phyloP scores from a whole-genome alignment of 2,113 vertebrate genomes.

The Platichthys stellatus region DNA sequence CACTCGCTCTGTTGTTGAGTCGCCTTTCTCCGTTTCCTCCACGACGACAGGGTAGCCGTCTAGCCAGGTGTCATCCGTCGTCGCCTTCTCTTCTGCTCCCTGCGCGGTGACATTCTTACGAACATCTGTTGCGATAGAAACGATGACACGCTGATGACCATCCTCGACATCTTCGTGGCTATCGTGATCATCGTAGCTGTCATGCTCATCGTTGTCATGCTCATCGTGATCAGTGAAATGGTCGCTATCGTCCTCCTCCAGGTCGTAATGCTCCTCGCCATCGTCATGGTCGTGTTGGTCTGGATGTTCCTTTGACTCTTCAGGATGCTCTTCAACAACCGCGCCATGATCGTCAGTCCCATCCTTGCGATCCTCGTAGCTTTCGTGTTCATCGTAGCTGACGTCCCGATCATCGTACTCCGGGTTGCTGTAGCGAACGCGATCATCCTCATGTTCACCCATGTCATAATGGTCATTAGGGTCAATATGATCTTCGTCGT shows the following conservation, averaged over 20 bases:
- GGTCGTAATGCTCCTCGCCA: conserved; percentile 3
- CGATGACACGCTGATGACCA: conserved; percentile 23
- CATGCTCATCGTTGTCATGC: conserved; percentile 16
- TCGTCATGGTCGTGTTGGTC: conserved; percentile 24
- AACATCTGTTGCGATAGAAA: conserved; percentile 65
- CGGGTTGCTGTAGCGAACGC: conserved; percentile 24
- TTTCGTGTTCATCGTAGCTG: conserved; percentile 48
- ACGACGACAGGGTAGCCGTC: conserved; percentile 90
- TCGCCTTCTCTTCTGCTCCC: conserved; percentile 52
- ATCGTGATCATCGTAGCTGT: conserved; percentile 40
- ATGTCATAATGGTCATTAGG: conserved; percentile 74
- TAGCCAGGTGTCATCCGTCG: conserved; percentile 89
- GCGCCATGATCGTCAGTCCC: conserved; percentile 8
- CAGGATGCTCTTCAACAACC: conserved; percentile 10
- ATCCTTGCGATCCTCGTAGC: conserved; percentile 50
- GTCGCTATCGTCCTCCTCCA: conserved; percentile 1
- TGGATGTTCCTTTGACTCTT: conserved; percentile 43
- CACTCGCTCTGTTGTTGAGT: conserved; percentile 73
- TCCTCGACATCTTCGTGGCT: conserved; percentile 49
- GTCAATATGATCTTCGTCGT: conserved; percentile 20
- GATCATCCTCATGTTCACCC: conserved; percentile 69
- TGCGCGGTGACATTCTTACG: conserved; percentile 75
- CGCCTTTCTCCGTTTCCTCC: conserved; percentile 72
- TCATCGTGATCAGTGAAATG: conserved; percentile 8
- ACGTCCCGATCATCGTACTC: conserved; percentile 49